Base-by-base conservation (phyloP, 2,797 vertebrate species). In the Craterocephalus amniculus region DNA sequence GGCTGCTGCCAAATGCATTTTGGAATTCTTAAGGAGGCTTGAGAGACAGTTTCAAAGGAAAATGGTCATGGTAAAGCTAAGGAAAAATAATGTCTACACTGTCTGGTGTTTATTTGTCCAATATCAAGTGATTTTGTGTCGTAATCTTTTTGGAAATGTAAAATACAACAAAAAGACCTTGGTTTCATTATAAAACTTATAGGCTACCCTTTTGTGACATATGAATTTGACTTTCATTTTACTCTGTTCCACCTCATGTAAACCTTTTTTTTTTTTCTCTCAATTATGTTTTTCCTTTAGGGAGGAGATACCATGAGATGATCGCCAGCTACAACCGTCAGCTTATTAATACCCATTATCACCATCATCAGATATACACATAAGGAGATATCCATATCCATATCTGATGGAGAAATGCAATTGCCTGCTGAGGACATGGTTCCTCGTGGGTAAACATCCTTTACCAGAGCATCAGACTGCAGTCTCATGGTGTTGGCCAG, bases 1-100 rank as follows among this genome's bases (percentile, higher is more conserved):
- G 94, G 94, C 93, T 92, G 95, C 94, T 96, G 95, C 95, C 95
- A 96, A 90, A 95, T 93, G 95, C 94, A 89, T 95, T 95, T 96
- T 95, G 95, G 93, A 93, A 95, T 96, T 96, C 95, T 95, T 94
- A 95, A 94, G 94, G 94, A 94, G 90, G 87, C 83, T 86, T 64
- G 93, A 95, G 95, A 95, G 89, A 93, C 92, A 92, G 93, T 94
- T 92, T 88, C 87, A 94, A 94, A 92, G 94, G 92, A 92, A 94
- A 89, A 91, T 87, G 94, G 87, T 93, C 93, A 94, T 94, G 90
- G 91, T 92, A 93, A 93, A 93, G 67, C 63, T 55, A 29, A 71
- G 52, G 64, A 83, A 86, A 94, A 93, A 93, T 90, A 95, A 93
- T 89, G 92, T 91, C 63, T 49, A 63, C 70, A 40, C 40, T 63